Conservation (phyloP, 37 sponge, comb jelly and placozoan species). For the Halichondria panicea region DNA sequence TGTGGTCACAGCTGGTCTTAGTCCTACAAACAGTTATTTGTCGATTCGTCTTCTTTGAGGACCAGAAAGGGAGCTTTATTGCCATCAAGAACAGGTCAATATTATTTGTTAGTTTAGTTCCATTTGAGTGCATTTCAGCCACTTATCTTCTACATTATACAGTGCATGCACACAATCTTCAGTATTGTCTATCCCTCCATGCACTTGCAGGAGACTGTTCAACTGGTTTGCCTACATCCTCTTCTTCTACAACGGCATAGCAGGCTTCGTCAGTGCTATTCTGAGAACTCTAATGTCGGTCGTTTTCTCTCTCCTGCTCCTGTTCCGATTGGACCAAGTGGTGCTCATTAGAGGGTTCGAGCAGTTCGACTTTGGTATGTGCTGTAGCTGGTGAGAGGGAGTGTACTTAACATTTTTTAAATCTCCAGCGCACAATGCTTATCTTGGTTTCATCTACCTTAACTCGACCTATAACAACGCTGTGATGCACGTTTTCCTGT, state of each 20-base stretch:
- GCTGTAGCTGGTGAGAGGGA: too few relatives aligned
- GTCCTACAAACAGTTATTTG: conserved; percentile 2
- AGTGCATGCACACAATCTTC: not conserved
- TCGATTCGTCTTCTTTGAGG: conserved; percentile 23
- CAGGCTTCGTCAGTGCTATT: conserved; percentile 6
- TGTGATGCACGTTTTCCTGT: too few relatives aligned
- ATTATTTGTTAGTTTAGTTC: too few relatives aligned
- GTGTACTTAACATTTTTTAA: too few relatives aligned
- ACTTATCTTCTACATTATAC: not conserved
- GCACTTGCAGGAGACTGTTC: conserved; percentile 5
- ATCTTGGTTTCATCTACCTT: too few relatives aligned
- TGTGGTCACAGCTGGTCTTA: conserved; percentile 6
- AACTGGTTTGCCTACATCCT: conserved; percentile 27
- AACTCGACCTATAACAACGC: too few relatives aligned
- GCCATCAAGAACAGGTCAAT: conserved; percentile 15
- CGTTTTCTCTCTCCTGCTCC: conserved; percentile 2
- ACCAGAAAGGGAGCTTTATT: conserved; percentile 12
- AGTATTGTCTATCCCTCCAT: not conserved
- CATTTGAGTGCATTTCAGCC: too few relatives aligned
- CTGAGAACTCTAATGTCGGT: not conserved
- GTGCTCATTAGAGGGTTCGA: not conserved
- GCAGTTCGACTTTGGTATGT: conserved; percentile 7
- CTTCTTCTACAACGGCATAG: conserved; percentile 14
- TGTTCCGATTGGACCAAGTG: conserved; percentile 11
- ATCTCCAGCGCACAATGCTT: too few relatives aligned